phyloP scores from a whole-genome alignment of 2,113 vertebrate species.

The Peucedramus taeniatus region DNA sequence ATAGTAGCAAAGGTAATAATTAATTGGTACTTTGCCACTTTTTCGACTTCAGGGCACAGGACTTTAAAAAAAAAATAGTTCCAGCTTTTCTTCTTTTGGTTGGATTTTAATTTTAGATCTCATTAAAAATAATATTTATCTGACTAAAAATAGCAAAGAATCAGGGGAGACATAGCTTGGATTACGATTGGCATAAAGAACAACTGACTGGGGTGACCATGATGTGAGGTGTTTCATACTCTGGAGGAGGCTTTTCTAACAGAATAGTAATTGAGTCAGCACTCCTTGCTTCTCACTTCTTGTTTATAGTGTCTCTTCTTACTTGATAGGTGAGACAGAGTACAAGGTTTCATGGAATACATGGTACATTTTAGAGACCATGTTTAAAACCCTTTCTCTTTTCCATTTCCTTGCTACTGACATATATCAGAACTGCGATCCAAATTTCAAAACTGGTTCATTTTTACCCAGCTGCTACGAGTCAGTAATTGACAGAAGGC shows the following conservation, averaged over 20 bases:
- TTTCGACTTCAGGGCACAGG: background rate
- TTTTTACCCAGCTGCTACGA: background rate
- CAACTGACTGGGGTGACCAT: background rate
- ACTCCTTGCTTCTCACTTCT: background rate
- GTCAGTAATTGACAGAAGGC: background rate
- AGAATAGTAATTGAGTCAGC: background rate
- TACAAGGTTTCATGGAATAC: background rate
- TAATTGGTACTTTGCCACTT: background rate
- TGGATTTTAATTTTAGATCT: background rate
- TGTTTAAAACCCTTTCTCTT: background rate
- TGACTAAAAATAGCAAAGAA: background rate
- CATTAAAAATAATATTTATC: background rate
- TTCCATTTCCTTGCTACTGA: background rate
- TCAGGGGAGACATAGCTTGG: background rate
- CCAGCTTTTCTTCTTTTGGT: background rate
- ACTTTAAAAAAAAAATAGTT: background rate
- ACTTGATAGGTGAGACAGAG: background rate
- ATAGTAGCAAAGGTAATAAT: background rate
- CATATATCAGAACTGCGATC: background rate
- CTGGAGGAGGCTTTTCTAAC: background rate
- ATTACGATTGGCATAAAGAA: background rate
- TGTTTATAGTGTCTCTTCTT: background rate
- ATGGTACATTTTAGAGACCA: background rate
- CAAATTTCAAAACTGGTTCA: background rate
- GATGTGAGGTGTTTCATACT: background rate